These are phyloP conservation scores for Diabrotica balteata DNA, from an alignment of 2,888 invertebrate species.

Conservation along the genomic window DNA sequence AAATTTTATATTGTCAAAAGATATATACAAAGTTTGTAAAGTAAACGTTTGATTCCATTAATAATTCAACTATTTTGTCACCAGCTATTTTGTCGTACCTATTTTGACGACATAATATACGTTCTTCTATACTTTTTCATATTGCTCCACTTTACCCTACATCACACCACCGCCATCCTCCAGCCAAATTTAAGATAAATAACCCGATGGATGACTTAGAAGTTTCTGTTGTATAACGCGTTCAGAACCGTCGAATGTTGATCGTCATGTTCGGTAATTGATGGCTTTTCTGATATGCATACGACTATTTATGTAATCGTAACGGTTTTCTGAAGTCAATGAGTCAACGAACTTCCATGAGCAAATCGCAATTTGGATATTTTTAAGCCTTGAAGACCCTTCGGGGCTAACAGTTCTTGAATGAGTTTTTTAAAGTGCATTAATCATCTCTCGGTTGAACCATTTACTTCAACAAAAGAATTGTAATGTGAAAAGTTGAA, in stretches of 20 bases:
- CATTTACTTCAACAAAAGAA: background rate
- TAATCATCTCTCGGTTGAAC: constrained; percentile 1
- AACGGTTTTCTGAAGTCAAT: constrained; percentile 10
- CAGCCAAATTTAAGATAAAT: constrained; percentile 22
- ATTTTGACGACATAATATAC: too few relatives aligned
- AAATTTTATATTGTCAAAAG: too few relatives aligned
- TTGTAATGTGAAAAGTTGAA: background rate
- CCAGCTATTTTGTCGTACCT: too few relatives aligned
- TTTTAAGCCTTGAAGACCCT: background rate
- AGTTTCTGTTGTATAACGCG: constrained; percentile 9
- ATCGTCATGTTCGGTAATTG: constrained; percentile 26
- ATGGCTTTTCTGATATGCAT: constrained; percentile 25
- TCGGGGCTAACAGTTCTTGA: constrained; percentile 6
- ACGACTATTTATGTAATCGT: constrained; percentile 17
- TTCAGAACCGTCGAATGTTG: constrained; percentile 24
- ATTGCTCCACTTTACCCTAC: constrained; percentile 13
- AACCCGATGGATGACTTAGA: constrained; percentile 20
- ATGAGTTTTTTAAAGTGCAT: constrained; percentile 5
- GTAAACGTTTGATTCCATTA: too few relatives aligned
- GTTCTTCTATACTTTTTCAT: background rate
- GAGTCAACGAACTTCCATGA: constrained; percentile 10
- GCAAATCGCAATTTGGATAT: constrained; percentile 5
- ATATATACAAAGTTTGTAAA: too few relatives aligned
- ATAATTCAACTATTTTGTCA: too few relatives aligned
- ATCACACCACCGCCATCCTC: background rate